phyloP scores from a whole-genome alignment of 2,888 invertebrate species.

The Andrena trimmerana region DNA sequence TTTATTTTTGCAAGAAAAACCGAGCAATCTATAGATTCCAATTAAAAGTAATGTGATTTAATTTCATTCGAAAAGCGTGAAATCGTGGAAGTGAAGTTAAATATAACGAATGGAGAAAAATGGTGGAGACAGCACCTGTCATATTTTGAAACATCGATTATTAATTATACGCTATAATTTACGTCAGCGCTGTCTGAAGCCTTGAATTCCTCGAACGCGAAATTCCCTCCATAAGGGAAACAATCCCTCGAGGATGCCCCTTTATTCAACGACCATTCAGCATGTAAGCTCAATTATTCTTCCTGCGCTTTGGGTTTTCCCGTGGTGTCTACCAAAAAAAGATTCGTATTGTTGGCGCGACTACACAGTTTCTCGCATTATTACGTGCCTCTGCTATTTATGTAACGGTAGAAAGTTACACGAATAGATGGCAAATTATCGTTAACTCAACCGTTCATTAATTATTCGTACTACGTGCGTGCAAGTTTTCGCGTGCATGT shows the following conservation, averaged over 20 bases:
- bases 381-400: background rate
- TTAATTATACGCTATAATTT: slow-evolving; percentile 39
- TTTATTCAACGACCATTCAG: slow-evolving; percentile 22
- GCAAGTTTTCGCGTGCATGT: no score
- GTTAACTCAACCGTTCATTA: background rate
- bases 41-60: no score
- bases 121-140: background rate
- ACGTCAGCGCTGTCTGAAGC: background rate
- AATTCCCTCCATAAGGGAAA: slow-evolving; percentile 20
- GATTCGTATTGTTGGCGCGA: background rate
- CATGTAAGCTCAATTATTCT: slow-evolving; percentile 12
- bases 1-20: no score
- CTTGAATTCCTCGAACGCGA: slow-evolving; percentile 11
- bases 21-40: no score
- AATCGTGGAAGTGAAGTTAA: no score
- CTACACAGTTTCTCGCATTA: background rate
- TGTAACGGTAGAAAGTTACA: background rate
- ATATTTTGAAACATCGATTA: slow-evolving; percentile 35
- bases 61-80: no score
- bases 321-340: background rate
- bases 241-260: slow-evolving; percentile 20
- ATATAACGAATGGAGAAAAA: background rate
- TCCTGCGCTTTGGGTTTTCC: slow-evolving; percentile 11
- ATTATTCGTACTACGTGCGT: background rate
- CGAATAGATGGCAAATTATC: background rate